Base-by-base conservation (phyloP, 2,113 vertebrate species). In the Acanthochromis polyacanthus region DNA sequence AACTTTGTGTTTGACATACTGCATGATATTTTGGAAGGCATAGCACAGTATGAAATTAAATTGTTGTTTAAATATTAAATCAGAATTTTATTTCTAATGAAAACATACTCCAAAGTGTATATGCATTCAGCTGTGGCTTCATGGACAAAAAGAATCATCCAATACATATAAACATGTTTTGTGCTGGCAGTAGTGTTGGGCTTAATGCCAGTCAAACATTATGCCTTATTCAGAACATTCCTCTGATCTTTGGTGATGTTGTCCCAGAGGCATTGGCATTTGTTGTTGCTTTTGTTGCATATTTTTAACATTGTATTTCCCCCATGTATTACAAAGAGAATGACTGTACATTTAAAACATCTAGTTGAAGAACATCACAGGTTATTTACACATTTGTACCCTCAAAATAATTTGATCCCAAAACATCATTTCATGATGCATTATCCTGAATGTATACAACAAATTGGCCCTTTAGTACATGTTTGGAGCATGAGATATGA, bases 1-100 rank as follows among this genome's bases (percentile, higher is more conserved):
- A 71, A 71, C 22, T 70, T 43, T 62, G 62, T 59, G 9, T 78
- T 71, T 16, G 28, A 85, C 8, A 75, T 81, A 1, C 80, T 75
- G 68, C 57, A 77, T 73, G 38, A 76, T 14, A 32, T 78, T 19
- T 50, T 81, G 8, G 73, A 81, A 32, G 62, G 62, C 32, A 6
- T 36, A 36, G 32, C 32, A 36, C 32, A 78, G 9, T 64, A 68
- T 36, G 32, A 81, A 17, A 48, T 48, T 48, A 48, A 48, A 2
- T 48, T 48, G 45, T 48, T 48, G 32, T 36, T 36, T 48, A 16
- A 16, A 17, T 48, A 48, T 48, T 48, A 1, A 71, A 48, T n/a
- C 20, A 59, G 10, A 75, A 64, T 16, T 66, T 74, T 2, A 75
- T 67, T 55, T 56, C 53, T 5, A 71, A 60, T 62, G 16, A 69